Conservation (phyloP, 2,888 invertebrate species). For the Plagodis pulveraria region DNA sequence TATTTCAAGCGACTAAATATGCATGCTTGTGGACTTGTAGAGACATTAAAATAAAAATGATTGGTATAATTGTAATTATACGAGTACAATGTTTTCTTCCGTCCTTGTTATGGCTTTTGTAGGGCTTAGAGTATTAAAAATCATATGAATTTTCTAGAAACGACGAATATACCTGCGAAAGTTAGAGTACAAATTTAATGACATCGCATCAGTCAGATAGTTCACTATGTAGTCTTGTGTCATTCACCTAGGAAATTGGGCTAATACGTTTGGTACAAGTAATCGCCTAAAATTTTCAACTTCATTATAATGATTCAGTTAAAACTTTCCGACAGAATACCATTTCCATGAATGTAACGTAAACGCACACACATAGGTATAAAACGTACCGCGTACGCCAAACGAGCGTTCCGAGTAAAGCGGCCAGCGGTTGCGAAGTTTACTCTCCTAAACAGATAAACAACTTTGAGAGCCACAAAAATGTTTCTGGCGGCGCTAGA, state of each 20-base stretch:
- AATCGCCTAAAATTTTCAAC: constrained; percentile 18
- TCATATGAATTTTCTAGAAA: too few species aligned
- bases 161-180: too few species aligned
- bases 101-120: too few species aligned
- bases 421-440: constrained; percentile 33
- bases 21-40: too few species aligned
- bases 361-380: constrained; percentile 7
- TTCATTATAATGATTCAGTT: constrained; percentile 31
- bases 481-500: constrained; percentile 41
- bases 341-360: constrained; percentile 19
- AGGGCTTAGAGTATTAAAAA: too few species aligned
- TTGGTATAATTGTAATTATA: too few species aligned
- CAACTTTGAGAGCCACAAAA: constrained; percentile 35
- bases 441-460: constrained; percentile 31
- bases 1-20: background rate
- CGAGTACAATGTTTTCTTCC: too few species aligned
- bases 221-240: too few species aligned
- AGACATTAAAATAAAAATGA: too few species aligned
- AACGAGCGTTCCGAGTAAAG: constrained; percentile 22
- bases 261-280: constrained; percentile 8
- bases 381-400: constrained; percentile 13
- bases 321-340: constrained; percentile 22
- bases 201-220: too few species aligned
- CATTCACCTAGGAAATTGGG: too few species aligned
- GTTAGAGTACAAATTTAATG: too few species aligned